Conservation (phyloP, 2,888 invertebrate genomes). For the Anagyrus pseudococci region DNA sequence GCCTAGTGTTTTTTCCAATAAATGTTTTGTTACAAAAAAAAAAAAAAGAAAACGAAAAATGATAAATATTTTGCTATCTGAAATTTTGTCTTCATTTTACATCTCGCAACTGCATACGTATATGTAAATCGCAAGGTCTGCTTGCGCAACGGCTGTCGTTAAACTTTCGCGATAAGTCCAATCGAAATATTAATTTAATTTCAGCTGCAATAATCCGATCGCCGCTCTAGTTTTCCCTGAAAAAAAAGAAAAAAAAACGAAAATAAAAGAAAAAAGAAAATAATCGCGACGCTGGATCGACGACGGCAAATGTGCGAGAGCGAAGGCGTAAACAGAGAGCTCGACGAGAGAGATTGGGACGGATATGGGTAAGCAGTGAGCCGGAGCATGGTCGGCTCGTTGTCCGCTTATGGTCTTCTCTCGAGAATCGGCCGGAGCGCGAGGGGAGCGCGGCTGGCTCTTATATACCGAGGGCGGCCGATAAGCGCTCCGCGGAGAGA, state of each 20-base stretch:
- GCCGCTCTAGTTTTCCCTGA: neutral
- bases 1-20: constrained; percentile 30
- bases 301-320: too few species aligned
- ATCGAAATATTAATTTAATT: too few species aligned
- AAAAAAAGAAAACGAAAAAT: too few species aligned
- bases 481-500: neutral
- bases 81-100: neutral
- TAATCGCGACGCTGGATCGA: too few species aligned
- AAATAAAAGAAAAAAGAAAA: neutral
- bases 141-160: neutral
- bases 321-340: neutral
- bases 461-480: too few species aligned
- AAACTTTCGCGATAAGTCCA: too few species aligned
- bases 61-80: neutral
- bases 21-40: constrained; percentile 33
- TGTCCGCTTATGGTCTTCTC: constrained; percentile 31
- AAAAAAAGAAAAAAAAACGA: neutral
- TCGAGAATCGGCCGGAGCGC: neutral
- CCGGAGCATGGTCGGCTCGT: constrained; percentile 14
- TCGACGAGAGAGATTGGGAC: neutral
- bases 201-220: neutral
- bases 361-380: constrained; percentile 16
- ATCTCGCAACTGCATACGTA: constrained; percentile 6
- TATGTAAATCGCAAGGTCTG: neutral
- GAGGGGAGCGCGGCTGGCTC: neutral